Evolutionary conservation across 2,797 vertebrate genomes (phyloP).

Genomic region (Salarias fasciatus): DNA sequence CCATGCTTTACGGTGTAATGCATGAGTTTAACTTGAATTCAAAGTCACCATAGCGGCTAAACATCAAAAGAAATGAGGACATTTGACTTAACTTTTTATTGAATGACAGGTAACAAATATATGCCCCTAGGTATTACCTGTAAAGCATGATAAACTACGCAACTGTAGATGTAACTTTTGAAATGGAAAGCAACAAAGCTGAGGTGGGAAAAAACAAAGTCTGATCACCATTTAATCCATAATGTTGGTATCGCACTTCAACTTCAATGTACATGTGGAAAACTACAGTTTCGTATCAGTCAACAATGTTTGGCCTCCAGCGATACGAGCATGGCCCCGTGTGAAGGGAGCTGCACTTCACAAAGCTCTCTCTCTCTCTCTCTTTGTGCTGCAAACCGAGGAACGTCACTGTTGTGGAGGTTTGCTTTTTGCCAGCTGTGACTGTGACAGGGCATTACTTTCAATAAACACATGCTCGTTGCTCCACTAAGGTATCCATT

Average conservation of each 20-base stretch:
- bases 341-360: conserved; percentile 50
- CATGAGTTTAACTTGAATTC: background rate
- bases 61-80: conserved; percentile 9
- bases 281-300: conserved; percentile 37
- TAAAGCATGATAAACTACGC: conserved; percentile 12
- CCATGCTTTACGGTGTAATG: background rate
- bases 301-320: conserved; percentile 41
- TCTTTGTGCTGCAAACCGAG: conserved; percentile 54
- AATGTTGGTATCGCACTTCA: conserved; percentile 22
- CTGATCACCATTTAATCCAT: conserved; percentile 33
- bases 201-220: background rate
- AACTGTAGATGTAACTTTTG: background rate
- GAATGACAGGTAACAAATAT: background rate
- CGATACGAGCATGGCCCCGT: conserved; percentile 30
- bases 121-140: background rate
- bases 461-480: conserved; percentile 74
- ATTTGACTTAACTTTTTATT: background rate
- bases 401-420: conserved; percentile 47
- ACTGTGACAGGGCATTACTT: conserved; percentile 73
- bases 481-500: conserved; percentile 71
- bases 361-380: conserved; percentile 14
- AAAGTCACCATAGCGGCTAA: background rate
- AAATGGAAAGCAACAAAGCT: conserved; percentile 1
- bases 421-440: conserved; percentile 66
- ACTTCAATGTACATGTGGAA: conserved; percentile 22